Conservation (phyloP, 2,888 invertebrate species). For the Apotomis capreana region DNA sequence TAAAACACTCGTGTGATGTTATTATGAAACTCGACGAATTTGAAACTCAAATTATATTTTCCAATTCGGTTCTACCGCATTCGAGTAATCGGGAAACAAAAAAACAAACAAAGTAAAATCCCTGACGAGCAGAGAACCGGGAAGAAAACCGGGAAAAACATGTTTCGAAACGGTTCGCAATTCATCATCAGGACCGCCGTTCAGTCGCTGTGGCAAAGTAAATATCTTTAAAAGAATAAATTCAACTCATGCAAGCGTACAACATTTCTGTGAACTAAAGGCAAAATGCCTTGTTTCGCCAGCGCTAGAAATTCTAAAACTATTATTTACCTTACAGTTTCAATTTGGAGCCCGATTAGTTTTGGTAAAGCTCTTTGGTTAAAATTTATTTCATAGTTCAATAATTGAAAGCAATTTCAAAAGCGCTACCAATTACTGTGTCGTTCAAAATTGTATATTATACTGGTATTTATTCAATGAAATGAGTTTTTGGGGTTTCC, state of each 20-base stretch:
- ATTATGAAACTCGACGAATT: no score
- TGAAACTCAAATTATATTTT: no score
- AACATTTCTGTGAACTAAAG: not conserved
- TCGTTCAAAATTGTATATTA: not conserved
- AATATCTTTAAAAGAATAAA: no score
- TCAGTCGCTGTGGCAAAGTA: no score
- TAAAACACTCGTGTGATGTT: no score
- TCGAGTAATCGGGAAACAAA: no score
- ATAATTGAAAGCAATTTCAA: slow-evolving; percentile 1
- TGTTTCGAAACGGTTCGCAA: no score
- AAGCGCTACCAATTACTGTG: not conserved
- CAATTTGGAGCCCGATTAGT: not conserved
- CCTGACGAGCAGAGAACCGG: no score
- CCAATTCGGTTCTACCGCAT: no score
- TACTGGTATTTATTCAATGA: not conserved
- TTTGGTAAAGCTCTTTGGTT: not conserved
- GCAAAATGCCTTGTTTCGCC: not conserved
- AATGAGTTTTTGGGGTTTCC: not conserved
- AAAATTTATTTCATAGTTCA: not conserved
- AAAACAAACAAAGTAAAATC: no score
- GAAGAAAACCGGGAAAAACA: no score
- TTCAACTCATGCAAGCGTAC: not conserved
- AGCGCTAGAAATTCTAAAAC: not conserved
- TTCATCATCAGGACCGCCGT: no score
- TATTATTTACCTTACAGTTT: not conserved